Evolutionary conservation across 2,797 vertebrate genomes (phyloP), one percentile per base, ranked within the genome.

Genomic region (Enteromius unitaeniatus): DNA sequence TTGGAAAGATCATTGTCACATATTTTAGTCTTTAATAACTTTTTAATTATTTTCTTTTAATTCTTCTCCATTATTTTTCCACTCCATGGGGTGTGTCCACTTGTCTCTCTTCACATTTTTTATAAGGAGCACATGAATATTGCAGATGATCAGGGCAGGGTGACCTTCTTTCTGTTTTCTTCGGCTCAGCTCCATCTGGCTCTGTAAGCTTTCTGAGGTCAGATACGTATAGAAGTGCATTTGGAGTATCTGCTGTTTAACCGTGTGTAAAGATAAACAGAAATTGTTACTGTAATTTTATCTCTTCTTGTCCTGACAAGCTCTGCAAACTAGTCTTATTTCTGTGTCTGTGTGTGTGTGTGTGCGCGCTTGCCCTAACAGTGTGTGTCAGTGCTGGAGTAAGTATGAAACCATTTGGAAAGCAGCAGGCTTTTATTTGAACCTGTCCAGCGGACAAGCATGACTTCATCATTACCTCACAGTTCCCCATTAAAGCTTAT

Each of bases 401-500:
- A 9, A 86, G 84, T 58, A 55, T 55, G 72, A 65, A 72, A 53
- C 58, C 79, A 74, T 87, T 84, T 79, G 76, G 86, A 86, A 84
- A 82, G 79, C 64, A 84, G 60, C 83, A 84, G 69, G 78, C 53
- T 90, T 91, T 89, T 88, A 88, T 92, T 88, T 93, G 92, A 93
- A 93, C 90, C 89, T 93, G 93, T 93, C 91, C 90, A 91, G 90
- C 91, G 89, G 92, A 93, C 87, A 90, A 88, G 86, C 89, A 92
- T 94, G 93, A 94, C 93, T 90, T 94, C 93, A 93, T 92, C 89
- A 90, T 94, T 93, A 94, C 92, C 91, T 94, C 93, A 93, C 88
- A 75, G 87, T 19, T 85, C 89, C 91, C 91, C 89, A 91, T 91
- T 91, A 77, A 78, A 81, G 91, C 91, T 94, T 91, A 94, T 95